Evolutionary conservation across 2,888 invertebrate genomes (phyloP), one percentile per base, ranked within the genome.

Genomic region (Orthosia gracilis): DNA sequence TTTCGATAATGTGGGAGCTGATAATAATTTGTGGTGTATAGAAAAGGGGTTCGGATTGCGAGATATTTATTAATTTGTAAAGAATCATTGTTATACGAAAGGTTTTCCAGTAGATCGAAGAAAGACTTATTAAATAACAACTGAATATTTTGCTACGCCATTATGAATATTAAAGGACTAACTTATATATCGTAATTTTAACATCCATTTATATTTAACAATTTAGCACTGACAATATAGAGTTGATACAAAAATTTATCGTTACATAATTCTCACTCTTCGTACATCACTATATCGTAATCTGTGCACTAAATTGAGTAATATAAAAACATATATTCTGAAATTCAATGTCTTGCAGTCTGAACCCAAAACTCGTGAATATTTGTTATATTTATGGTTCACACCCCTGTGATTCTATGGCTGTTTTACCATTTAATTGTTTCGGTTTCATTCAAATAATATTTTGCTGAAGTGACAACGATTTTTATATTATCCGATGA

Each of bases 341-440:
- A 78, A 57, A 63, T 9, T 63, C 26, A 47, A n/a, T 26, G 45
- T 71, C 65, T 81, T 81, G 81, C 73, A 76, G 72, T 75, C n/a
- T 61, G 31, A 73, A 69, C 69, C 45, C 13, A 57, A 54, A 71
- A 73, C 62, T 73, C 47, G 57, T 68, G 49, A 72, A 64, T 78
- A 78, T 80, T 82, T 76, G 68, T 77, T 79, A 73, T 78, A 72
- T 73, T 69, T 82, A 65, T 85, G 75, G 73, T 86, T 82, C 84
- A 76, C 82, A 87, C 84, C 90, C 92, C 92, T 94, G 93, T 94
- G 93, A 94, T 94, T 92, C 84, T 88, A 91, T 89, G 93, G 94
- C 93, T 93, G 93, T 93, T 89, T 89, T 84, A 87, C 74, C 69
- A 78, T 84, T 85, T 79, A 81, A 87, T 88, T 86, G 63, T 83